Percentiles rank a stretch among this genome's conserved stretches.
These are phyloP conservation scores for Prionailurus bengalensis DNA, from an alignment of 2,113 vertebrate genomes.

Conservation along the genomic window DNA sequence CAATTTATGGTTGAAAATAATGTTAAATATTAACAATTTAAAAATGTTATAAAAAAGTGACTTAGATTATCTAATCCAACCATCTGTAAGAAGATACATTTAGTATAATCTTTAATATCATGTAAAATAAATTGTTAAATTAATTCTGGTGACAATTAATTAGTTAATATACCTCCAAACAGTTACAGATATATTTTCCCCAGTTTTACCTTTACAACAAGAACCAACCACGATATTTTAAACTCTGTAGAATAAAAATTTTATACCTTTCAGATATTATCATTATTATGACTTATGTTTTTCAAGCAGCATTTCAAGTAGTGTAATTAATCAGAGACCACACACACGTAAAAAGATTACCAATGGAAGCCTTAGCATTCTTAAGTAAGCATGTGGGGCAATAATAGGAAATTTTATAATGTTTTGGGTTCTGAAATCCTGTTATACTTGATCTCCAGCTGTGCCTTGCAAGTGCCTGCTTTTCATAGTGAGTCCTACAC, in stretches of 20 bases:
- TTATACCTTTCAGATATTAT: constrained; percentile 6
- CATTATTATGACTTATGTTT: constrained; percentile 42
- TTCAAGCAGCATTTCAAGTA: constrained; percentile 58
- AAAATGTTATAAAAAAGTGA: background rate
- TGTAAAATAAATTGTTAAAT: background rate
- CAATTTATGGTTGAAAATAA: background rate
- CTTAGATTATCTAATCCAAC: background rate
- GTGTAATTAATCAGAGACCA: constrained; percentile 62
- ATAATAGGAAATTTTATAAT: constrained; percentile 68
- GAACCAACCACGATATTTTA: background rate
- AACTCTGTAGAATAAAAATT: background rate
- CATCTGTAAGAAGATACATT: too few relatives aligned
- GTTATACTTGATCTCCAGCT: constrained; percentile 78
- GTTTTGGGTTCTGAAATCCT: constrained; percentile 74
- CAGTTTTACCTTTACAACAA: background rate
- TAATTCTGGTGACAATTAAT: constrained; percentile 35
- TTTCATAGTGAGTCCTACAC: constrained; percentile 79
- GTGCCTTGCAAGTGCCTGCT: constrained; percentile 74
- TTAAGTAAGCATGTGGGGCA: constrained; percentile 42
- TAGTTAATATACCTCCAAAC: background rate
- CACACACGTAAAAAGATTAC: constrained; percentile 42
- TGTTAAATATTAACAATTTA: background rate
- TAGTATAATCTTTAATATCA: background rate
- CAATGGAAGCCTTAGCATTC: constrained; percentile 44
- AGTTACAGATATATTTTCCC: background rate